Base-by-base conservation (phyloP, 1,140 invertebrate genomes). In the Galendromus occidentalis region DNA sequence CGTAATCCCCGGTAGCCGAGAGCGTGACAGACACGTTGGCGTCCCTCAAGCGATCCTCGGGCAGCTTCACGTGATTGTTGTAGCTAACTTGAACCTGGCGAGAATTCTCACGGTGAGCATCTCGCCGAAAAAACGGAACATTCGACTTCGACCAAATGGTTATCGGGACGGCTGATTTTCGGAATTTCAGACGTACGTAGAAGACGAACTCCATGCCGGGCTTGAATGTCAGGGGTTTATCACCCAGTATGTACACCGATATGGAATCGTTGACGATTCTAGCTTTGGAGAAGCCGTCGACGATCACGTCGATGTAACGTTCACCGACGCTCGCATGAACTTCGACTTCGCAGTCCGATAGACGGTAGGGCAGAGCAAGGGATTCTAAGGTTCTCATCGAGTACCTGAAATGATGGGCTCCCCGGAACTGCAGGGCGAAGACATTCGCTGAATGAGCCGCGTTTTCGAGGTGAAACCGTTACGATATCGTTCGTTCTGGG, bases 161-260 rank as follows among this genome's bases (percentile, higher is more conserved):
- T n/a, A n/a, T n/a, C n/a, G n/a, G n/a, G n/a, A n/a, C n/a, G n/a
- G n/a, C n/a, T n/a, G n/a, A n/a, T n/a, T n/a, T n/a, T 17, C 17
- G 7, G 44, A 41, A 18, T 72, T n/a, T n/a, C n/a, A n/a, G 72
- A 67, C 78, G 76, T 71, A 82, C 79, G 68, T 79, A 73, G 22
- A 74, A 70, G 28, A 75, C 74, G 67, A 81, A 76, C 0, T 76
- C 74, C 70, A 80, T 77, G 66, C 79, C 77, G 2, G 82, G 82
- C 71, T 79, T 82, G 70, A 83, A 84, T 30, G 80, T 73, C 44
- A 77, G 70, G 1, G 80, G 76, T 44, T 71, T 71, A 33, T 75
- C 71, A 25, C 80, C 80, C 1, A 83, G 71, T 71, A 83, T 82
- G 30, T 74, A 71, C 2, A 84, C 66, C 45, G 73, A 72, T 6